Percentiles rank a stretch among this genome's conserved stretches.
Conservation (phyloP, 2,797 vertebrate species). For the Heliangelus exortis region DNA sequence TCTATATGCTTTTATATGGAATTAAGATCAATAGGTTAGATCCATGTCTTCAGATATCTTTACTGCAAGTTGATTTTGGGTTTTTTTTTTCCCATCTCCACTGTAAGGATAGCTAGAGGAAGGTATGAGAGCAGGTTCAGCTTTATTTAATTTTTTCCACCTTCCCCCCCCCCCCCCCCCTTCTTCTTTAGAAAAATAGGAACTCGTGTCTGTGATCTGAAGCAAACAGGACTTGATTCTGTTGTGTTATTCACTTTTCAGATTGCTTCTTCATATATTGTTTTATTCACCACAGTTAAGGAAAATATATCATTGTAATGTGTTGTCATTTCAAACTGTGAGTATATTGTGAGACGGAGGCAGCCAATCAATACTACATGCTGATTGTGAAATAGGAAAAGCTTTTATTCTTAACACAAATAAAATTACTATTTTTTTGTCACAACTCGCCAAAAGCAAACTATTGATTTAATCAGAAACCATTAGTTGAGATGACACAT, state of each 20-base stretch:
- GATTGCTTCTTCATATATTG: background rate
- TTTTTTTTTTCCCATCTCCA: background rate
- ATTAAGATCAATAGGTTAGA: background rate
- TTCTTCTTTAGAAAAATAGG: background rate
- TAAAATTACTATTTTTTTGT: background rate
- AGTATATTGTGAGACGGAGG: background rate
- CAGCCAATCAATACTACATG: background rate
- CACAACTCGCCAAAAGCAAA: background rate
- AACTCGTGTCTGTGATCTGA: fast-evolving
- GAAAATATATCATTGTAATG: background rate
- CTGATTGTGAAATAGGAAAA: background rate
- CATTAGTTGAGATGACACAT: background rate
- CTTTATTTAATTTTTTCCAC: background rate
- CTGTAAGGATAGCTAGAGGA: background rate
- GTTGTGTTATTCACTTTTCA: background rate
- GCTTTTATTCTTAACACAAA: background rate
- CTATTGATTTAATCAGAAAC: background rate
- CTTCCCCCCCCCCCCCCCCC: background rate
- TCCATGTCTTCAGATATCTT: background rate
- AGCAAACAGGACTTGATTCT: background rate
- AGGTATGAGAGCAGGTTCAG: background rate
- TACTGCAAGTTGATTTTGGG: background rate
- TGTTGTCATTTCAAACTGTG: background rate
- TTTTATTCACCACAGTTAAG: background rate
- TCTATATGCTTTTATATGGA: background rate